A percentile compares a stretch with the other conserved stretches of the same genome.
Conservation (phyloP, 2,888 invertebrate species). For the Nephrotoma appendiculata region DNA sequence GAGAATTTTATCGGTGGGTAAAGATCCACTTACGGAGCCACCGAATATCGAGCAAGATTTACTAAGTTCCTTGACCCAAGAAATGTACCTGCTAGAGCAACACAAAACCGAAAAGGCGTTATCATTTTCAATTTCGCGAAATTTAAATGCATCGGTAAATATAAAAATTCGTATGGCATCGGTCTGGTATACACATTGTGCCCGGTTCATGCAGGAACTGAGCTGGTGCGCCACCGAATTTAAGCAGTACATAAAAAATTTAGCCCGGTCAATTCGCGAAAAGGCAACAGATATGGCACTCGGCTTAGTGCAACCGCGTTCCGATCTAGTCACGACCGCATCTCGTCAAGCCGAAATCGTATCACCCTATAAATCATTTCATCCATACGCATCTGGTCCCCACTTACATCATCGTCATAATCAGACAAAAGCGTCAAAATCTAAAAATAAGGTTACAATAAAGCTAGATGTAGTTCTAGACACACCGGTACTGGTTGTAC, state of each 20-base stretch:
- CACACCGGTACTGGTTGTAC: constrained; percentile 83
- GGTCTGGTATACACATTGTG: constrained; percentile 88
- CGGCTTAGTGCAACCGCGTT: constrained; percentile 63
- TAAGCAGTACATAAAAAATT: constrained; percentile 59
- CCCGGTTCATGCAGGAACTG: constrained; percentile 69
- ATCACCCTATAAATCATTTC: not conserved
- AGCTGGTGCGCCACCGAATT: constrained; percentile 82
- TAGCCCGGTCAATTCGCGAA: constrained; percentile 71
- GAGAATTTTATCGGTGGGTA: constrained; percentile 71
- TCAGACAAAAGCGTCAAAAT: not conserved
- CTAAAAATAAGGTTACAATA: not conserved
- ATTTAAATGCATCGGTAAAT: constrained; percentile 22
- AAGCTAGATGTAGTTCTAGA: constrained; percentile 67
- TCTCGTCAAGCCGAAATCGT: not conserved
- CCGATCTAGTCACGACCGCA: constrained; percentile 9
- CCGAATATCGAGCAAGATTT: constrained; percentile 22
- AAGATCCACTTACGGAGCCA: constrained; percentile 48
- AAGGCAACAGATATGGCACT: constrained; percentile 92
- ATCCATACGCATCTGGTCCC: not conserved
- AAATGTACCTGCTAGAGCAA: constrained; percentile 29
- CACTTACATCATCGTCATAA: not conserved
- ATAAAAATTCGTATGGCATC: constrained; percentile 57
- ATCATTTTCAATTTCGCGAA: constrained; percentile 28
- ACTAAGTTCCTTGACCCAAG: constrained; percentile 26
- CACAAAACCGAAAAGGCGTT: constrained; percentile 26